Percentiles rank a stretch among this genome's conserved stretches.
Conservation (phyloP, 1,140 invertebrate species). For the Drosophila gunungcola region DNA sequence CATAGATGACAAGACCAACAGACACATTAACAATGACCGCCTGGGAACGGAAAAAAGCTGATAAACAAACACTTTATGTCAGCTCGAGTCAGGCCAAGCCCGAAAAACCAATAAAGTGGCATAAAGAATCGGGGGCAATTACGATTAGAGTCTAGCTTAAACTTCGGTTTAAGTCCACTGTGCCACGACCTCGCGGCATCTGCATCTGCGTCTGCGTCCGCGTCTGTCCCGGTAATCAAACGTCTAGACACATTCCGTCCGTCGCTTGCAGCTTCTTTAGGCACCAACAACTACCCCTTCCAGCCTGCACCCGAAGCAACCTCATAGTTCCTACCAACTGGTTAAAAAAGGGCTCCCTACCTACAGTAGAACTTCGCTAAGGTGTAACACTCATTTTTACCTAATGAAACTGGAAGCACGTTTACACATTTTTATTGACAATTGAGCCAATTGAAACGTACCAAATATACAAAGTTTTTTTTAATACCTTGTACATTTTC, state of each 20-base stretch:
- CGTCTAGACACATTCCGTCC: constrained; percentile 69
- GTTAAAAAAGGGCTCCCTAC: constrained; percentile 23
- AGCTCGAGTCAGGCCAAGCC: constrained; percentile 16
- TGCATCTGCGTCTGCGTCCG: constrained; percentile 55
- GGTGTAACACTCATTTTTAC: too few relatives aligned
- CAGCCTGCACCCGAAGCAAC: constrained; percentile 13
- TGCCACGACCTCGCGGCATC: constrained; percentile 53
- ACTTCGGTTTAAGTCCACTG: constrained; percentile 58
- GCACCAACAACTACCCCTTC: constrained; percentile 10
- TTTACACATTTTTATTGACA: too few relatives aligned
- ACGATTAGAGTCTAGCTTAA: constrained; percentile 41
- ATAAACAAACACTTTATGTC: constrained; percentile 53
- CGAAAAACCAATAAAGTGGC: constrained; percentile 53
- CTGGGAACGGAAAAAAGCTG: constrained; percentile 44
- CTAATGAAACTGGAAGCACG: too few relatives aligned
- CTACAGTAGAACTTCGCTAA: background rate
- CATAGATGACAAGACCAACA: constrained; percentile 18
- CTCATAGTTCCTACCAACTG: constrained; percentile 23
- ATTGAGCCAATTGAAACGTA: too few relatives aligned
- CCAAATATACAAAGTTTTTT: too few relatives aligned
- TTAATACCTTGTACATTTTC: too few relatives aligned
- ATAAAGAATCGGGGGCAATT: constrained; percentile 31
- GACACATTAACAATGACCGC: constrained; percentile 7
- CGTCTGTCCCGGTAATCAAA: constrained; percentile 74
- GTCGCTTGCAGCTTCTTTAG: constrained; percentile 73